Evolutionary conservation across 2,113 vertebrate species (phyloP).

Genomic region (Saccopteryx bilineata): DNA sequence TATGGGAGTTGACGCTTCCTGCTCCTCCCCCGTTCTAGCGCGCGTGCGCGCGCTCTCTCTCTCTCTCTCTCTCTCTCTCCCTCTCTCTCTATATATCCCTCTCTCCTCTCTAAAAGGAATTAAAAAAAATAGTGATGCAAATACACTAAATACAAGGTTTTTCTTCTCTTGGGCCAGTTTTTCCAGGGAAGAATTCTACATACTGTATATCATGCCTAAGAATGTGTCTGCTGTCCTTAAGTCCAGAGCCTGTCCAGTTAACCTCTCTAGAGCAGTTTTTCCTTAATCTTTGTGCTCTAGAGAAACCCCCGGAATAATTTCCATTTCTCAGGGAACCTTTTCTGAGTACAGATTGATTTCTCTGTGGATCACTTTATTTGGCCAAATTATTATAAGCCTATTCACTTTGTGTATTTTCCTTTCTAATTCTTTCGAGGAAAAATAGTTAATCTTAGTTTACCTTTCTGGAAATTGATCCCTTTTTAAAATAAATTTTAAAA

Average conservation of each 20-base stretch:
- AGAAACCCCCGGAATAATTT: conserved; percentile 6
- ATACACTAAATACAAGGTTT: no score
- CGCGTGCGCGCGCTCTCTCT: no score
- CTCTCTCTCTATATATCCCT: no score
- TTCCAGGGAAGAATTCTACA: not conserved
- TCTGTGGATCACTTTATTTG: conserved; percentile 38
- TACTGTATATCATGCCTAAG: not conserved
- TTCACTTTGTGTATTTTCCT: conserved; percentile 26
- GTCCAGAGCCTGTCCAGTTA: not conserved
- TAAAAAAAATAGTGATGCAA: no score
- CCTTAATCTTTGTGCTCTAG: not conserved
- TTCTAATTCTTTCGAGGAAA: not conserved
- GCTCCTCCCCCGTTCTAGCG: no score
- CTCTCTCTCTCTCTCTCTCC: no score
- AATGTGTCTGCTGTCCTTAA: not conserved
- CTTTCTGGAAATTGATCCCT: conserved; percentile 29
- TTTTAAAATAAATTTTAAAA: not conserved
- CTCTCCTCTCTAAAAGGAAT: no score
- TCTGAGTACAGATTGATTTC: conserved; percentile 35
- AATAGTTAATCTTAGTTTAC: not conserved
- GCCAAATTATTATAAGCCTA: not conserved
- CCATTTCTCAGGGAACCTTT: not conserved
- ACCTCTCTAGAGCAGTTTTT: not conserved
- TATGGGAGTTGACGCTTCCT: no score
- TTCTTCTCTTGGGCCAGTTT: not conserved